Evolutionary conservation across 2,888 invertebrate species (phyloP), one percentile per base, ranked within the genome.

Genomic region (Conus canariensis): DNA sequence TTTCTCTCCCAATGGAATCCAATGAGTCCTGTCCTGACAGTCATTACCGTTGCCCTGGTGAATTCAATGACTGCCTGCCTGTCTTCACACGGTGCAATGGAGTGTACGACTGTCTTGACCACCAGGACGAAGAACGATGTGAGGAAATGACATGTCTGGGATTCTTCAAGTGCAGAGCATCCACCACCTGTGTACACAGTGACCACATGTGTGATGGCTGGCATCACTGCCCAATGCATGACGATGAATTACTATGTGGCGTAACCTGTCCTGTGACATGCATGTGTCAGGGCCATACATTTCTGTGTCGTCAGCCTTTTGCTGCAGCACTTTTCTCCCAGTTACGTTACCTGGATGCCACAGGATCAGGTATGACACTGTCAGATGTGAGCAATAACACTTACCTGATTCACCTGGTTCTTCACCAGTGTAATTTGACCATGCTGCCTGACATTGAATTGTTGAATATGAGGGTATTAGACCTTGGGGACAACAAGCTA

Each of bases 161-260:
- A 19, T 83, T 83, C 25, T 83, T 58, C 82, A 83, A n/a, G n/a
- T 83, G 82, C 82, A 83, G 82, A 83, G 22, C 56, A 12, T 83
- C 58, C 58, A 22, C 19, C 2, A 22, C 25, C 8, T 83, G 82
- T 25, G 19, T 83, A 5, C 82, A 83, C 25, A 19, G 19, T 22
- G 82, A 83, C 58, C 82, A 83, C 56, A 25, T 83, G 56, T 83
- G 82, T 83, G 82, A 83, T 22, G 58, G 82, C 82, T 83, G 82
- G 82, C 58, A 22, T 83, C 82, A 83, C 82, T 83, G 82, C 19
- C 56, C 58, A 83, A 19, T 83, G 82, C 22, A 56, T 58, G 82
- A 83, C 22, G 82, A 83, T 58, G 82, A 83, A 58, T 83, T 83
- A 8, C 22, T 58, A 19, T 83, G 82, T 58, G 58, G 22, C 22